phyloP scores from a whole-genome alignment of 2,113 vertebrate genomes.

The Pachyramphus minor region DNA sequence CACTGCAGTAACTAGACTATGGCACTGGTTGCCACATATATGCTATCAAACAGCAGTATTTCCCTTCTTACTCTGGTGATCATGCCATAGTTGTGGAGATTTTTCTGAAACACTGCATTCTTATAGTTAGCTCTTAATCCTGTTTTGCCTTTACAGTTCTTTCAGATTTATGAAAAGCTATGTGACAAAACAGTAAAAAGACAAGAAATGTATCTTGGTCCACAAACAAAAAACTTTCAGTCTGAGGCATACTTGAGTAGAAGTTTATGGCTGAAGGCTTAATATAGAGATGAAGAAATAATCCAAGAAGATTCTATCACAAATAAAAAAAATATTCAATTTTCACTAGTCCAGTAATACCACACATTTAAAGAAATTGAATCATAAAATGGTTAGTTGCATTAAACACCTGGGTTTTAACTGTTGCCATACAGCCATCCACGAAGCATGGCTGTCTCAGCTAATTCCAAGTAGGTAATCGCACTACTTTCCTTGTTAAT shows the following conservation, averaged over 20 bases:
- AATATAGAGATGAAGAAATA: background rate
- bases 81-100: background rate
- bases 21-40: too few relatives aligned
- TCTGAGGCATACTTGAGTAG: background rate
- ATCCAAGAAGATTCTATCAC: background rate
- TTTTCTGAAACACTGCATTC: background rate
- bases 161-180: background rate
- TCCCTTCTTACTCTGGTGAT: background rate
- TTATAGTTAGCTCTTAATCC: background rate
- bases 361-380: background rate
- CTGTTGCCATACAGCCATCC: background rate
- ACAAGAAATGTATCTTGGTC: background rate
- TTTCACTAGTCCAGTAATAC: background rate
- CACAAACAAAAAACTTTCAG: background rate
- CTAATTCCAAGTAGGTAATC: background rate
- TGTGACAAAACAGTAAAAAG: background rate
- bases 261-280: background rate
- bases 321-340: background rate
- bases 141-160: background rate
- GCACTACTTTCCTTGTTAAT: background rate
- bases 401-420: background rate
- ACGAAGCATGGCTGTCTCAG: background rate
- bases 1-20: too few relatives aligned
- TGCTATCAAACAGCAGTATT: background rate
- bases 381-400: background rate